Conservation (phyloP, 37 sponge, comb jelly and placozoan species). For the Theonella swinhoei region DNA sequence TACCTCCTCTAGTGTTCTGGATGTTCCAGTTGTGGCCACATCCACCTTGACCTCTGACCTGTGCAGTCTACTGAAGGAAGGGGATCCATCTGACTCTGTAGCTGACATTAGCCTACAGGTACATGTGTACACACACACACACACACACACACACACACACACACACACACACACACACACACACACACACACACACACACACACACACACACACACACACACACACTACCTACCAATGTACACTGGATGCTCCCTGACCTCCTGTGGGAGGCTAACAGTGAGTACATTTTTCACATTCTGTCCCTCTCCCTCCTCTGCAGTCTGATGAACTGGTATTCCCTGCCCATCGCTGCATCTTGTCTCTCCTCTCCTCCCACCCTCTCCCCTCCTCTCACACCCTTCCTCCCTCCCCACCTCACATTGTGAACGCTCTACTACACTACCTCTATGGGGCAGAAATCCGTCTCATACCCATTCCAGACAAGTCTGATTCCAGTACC, state of each 20-base stretch:
- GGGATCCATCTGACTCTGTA: conserved; percentile 11
- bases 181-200: too few species aligned
- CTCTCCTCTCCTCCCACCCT: background rate
- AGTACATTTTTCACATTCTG: too few species aligned
- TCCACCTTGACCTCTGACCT: conserved; percentile 45
- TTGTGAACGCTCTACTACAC: conserved; percentile 34
- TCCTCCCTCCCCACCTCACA: background rate
- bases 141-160: too few species aligned
- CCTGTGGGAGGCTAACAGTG: too few species aligned
- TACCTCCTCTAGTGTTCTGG: conserved; percentile 32
- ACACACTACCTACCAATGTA: too few species aligned
- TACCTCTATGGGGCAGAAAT: conserved; percentile 50
- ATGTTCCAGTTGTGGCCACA: conserved; percentile 8
- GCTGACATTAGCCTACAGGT: conserved; percentile 21
- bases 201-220: too few species aligned
- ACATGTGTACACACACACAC: background rate
- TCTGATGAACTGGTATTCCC: background rate
- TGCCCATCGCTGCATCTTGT: background rate
- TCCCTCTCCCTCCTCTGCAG: background rate
- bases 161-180: too few species aligned
- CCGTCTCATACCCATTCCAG: background rate
- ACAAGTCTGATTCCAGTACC: background rate
- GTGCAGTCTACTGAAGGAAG: conserved; percentile 29
- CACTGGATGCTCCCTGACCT: too few species aligned
- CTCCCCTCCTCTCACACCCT: conserved; percentile 4